Percentiles rank a stretch among this genome's conserved stretches.
phyloP scores from a whole-genome alignment of 1,140 invertebrate species.

The Plutomurus gul region DNA sequence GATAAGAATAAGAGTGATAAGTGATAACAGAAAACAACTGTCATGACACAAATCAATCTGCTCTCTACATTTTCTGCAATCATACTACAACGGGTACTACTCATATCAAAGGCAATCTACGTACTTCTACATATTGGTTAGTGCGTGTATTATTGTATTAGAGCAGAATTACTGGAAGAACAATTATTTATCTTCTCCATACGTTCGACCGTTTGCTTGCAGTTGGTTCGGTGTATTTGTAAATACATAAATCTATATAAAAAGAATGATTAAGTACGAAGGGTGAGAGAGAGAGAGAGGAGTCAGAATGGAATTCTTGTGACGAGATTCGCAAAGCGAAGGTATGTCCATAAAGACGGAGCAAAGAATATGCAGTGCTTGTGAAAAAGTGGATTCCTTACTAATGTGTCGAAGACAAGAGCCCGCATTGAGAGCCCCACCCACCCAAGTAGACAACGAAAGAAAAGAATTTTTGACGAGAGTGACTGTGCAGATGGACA shows the following conservation, averaged over 20 bases:
- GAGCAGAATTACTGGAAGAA: background rate
- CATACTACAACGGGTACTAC: background rate
- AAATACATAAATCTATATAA: too few relatives aligned
- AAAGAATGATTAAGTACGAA: background rate
- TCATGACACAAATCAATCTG: slow-evolving; percentile 24
- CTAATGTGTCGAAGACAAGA: background rate
- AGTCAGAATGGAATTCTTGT: background rate
- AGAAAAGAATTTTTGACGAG: slow-evolving; percentile 29
- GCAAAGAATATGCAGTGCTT: background rate
- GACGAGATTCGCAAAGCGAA: background rate
- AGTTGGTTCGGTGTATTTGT: too few relatives aligned
- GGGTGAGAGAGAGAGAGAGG: background rate
- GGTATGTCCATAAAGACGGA: background rate
- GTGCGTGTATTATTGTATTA: background rate
- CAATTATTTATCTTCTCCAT: background rate
- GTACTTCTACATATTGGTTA: background rate
- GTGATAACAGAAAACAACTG: background rate
- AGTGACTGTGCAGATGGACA: slow-evolving; percentile 19
- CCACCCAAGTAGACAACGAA: slow-evolving; percentile 18
- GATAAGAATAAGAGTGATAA: background rate
- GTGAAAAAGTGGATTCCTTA: background rate
- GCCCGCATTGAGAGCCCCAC: slow-evolving; percentile 4
- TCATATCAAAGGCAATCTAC: background rate
- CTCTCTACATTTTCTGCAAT: background rate
- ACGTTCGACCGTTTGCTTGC: too few relatives aligned